Evolutionary conservation across 2,113 vertebrate species (phyloP).

Genomic region (Vulpes ferrilata): DNA sequence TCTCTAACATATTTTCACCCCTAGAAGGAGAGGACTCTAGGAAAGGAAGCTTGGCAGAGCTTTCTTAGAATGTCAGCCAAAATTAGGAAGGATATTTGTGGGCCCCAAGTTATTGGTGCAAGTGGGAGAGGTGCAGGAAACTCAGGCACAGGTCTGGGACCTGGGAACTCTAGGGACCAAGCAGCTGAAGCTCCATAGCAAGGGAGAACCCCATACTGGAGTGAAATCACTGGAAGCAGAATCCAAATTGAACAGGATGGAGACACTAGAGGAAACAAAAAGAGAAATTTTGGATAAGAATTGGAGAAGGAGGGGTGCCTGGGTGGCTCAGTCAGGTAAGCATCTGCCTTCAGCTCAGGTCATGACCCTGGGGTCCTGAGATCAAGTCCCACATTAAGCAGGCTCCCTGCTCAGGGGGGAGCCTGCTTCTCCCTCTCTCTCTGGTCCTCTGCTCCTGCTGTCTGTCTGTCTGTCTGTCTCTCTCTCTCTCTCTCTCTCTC

Average conservation of each 20-base stretch:
- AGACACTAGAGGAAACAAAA: neutral
- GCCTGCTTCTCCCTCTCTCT: too few relatives aligned
- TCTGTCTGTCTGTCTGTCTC: too few relatives aligned
- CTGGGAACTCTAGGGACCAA: neutral
- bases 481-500: too few relatives aligned
- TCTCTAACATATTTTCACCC: neutral
- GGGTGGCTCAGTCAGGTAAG: too few relatives aligned
- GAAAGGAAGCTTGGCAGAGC: neutral
- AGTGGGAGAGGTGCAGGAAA: neutral
- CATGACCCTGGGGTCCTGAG: too few relatives aligned
- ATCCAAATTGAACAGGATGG: neutral
- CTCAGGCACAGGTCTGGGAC: neutral
- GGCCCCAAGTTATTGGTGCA: too few relatives aligned
- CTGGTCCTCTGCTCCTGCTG: too few relatives aligned
- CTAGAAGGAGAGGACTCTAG: neutral
- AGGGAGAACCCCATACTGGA: neutral
- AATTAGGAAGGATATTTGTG: neutral
- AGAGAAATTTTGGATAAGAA: neutral
- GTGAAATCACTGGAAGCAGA: neutral
- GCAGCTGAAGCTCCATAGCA: neutral
- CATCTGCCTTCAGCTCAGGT: too few relatives aligned
- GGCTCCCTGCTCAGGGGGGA: too few relatives aligned
- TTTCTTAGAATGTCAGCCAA: neutral
- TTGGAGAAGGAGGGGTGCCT: too few relatives aligned
- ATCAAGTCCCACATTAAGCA: too few relatives aligned